phyloP scores from a whole-genome alignment of 1,140 invertebrate species.

The Spodoptera frugiperda region DNA sequence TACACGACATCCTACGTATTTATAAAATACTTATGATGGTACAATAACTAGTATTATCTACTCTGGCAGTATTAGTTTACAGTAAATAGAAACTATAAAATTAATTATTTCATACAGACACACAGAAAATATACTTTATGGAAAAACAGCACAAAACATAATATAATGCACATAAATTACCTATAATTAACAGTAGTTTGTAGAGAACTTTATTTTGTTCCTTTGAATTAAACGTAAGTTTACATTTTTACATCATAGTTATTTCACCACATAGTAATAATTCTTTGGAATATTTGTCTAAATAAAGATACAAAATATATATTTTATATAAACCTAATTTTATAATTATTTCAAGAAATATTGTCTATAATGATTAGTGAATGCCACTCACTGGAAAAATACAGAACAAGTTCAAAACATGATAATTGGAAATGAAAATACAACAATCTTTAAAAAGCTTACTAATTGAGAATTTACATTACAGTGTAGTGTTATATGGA shows the following conservation, averaged over 20 bases:
- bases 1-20: constrained; percentile 20
- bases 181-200: constrained; percentile 44
- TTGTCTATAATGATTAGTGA: not conserved
- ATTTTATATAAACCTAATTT: constrained; percentile 23
- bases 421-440: too few species aligned
- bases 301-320: constrained; percentile 42
- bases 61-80: constrained; percentile 15
- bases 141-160: constrained; percentile 44
- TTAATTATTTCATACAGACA: constrained; percentile 33
- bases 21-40: constrained; percentile 30
- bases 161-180: constrained; percentile 54
- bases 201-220: not conserved
- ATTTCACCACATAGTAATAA: constrained; percentile 48
- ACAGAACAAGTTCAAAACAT: not conserved
- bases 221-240: constrained; percentile 33
- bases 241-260: constrained; percentile 45
- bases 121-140: constrained; percentile 41
- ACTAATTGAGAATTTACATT: not conserved
- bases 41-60: constrained; percentile 16
- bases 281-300: constrained; percentile 62
- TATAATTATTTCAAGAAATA: constrained; percentile 15
- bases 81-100: constrained; percentile 14
- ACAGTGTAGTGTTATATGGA: not conserved
- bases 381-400: constrained; percentile 6
- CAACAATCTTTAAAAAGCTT: not conserved